Conservation (phyloP, 2,888 invertebrate species). For the Drosophila neotestacea region DNA sequence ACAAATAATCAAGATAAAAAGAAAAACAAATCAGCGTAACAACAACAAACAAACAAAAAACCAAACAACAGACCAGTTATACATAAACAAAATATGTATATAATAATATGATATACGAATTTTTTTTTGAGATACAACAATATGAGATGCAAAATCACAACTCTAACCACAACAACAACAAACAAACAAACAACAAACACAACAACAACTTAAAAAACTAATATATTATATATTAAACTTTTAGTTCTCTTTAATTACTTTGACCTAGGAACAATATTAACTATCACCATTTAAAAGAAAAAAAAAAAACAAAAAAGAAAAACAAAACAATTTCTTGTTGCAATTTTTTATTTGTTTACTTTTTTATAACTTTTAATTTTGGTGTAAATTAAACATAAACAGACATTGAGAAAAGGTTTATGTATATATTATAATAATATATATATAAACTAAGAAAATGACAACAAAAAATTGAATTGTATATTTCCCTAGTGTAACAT, state of each 20-base stretch:
- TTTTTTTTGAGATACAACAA: conserved; percentile 43
- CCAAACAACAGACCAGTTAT: conserved; percentile 54
- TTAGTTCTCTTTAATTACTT: conserved; percentile 43
- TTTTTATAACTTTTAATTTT: conserved; percentile 13
- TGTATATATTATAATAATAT: conserved; percentile 52
- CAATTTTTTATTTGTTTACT: conserved; percentile 41
- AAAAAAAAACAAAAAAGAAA: neutral
- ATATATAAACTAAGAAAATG: conserved; percentile 20
- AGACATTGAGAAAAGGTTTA: conserved; percentile 20
- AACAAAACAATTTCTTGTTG: conserved; percentile 43
- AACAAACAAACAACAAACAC: conserved; percentile 10
- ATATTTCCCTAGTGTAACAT: conserved; percentile 49
- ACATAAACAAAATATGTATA: conserved; percentile 43
- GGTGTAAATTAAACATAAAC: conserved; percentile 11
- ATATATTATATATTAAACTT: conserved; percentile 17
- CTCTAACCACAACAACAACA: conserved; percentile 28
- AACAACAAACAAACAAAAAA: conserved; percentile 16
- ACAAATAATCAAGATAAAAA: conserved; percentile 43
- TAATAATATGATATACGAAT: conserved; percentile 31
- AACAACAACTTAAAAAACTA: conserved; percentile 10
- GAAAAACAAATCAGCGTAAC: conserved; percentile 31
- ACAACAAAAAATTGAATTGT: conserved; percentile 54
- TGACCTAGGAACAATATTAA: conserved; percentile 28
- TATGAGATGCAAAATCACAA: conserved; percentile 43
- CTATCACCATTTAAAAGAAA: conserved; percentile 23